phyloP scores from a whole-genome alignment of 2,888 invertebrate genomes.

The Agrotis exclamationis region DNA sequence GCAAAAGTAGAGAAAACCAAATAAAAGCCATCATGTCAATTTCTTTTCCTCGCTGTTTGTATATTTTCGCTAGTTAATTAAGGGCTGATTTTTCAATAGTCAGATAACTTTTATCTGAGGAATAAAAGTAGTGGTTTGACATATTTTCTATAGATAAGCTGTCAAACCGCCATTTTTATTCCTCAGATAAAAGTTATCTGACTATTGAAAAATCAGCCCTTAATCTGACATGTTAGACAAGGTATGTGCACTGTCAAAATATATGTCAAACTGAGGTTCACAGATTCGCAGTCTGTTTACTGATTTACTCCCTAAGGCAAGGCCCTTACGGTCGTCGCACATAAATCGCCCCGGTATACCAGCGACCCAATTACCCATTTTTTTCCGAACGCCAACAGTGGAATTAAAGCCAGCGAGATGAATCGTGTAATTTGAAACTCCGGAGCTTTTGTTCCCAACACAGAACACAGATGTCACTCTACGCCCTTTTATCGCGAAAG shows the following conservation, averaged over 20 bases:
- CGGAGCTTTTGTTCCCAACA: slow-evolving; percentile 77
- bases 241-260: too few relatives aligned
- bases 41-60: background rate
- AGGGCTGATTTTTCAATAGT: too few relatives aligned
- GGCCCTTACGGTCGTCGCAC: slow-evolving; percentile 41
- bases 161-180: too few relatives aligned
- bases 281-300: slow-evolving; percentile 14
- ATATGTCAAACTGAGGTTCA: background rate
- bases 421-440: slow-evolving; percentile 86
- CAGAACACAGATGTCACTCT: slow-evolving; percentile 76
- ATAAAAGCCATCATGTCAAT: background rate
- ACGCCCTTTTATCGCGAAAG: slow-evolving; percentile 70
- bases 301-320: slow-evolving; percentile 27
- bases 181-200: too few relatives aligned
- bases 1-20: background rate
- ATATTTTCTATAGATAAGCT: too few relatives aligned
- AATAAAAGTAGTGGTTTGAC: too few relatives aligned
- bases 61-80: background rate
- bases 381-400: slow-evolving; percentile 79
- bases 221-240: background rate
- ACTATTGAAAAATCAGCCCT: too few relatives aligned
- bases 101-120: too few relatives aligned
- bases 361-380: slow-evolving; percentile 84
- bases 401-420: slow-evolving; percentile 83
- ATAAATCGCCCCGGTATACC: slow-evolving; percentile 63